Conservation (phyloP, 2,113 vertebrate species). For the Cyanistes caeruleus region DNA sequence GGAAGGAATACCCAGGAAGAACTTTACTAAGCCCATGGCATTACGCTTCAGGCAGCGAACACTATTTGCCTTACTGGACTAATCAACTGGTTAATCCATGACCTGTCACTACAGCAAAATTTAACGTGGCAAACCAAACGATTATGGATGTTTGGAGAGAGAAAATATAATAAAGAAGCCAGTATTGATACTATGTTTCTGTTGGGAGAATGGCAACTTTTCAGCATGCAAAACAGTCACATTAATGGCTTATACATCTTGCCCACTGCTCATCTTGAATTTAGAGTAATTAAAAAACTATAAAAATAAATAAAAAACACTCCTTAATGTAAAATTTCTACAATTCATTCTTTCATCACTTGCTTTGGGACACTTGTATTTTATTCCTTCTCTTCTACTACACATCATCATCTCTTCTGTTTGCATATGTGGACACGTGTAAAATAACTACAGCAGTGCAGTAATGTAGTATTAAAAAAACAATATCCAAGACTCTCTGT, state of each 20-base stretch:
- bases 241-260: not conserved
- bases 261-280: not conserved
- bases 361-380: not conserved
- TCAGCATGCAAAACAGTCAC: not conserved
- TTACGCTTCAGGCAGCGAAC: not conserved
- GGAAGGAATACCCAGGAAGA: not conserved
- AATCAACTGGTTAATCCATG: not conserved
- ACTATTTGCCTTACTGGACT: too few species aligned
- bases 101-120: not conserved
- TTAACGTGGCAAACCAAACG: not conserved
- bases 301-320: not conserved
- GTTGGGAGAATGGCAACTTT: not conserved
- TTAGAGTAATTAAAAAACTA: not conserved
- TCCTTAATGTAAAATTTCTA: not conserved
- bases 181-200: not conserved
- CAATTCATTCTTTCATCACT: not conserved
- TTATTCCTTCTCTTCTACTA: not conserved
- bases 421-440: fast-evolving
- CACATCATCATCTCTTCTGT: not conserved
- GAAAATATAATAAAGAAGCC: not conserved
- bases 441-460: not conserved
- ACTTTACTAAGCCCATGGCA: not conserved
- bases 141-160: not conserved
- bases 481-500: not conserved
- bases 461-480: not conserved